phyloP scores from a whole-genome alignment of 2,888 invertebrate genomes.

The Phrixothrix hirtus region DNA sequence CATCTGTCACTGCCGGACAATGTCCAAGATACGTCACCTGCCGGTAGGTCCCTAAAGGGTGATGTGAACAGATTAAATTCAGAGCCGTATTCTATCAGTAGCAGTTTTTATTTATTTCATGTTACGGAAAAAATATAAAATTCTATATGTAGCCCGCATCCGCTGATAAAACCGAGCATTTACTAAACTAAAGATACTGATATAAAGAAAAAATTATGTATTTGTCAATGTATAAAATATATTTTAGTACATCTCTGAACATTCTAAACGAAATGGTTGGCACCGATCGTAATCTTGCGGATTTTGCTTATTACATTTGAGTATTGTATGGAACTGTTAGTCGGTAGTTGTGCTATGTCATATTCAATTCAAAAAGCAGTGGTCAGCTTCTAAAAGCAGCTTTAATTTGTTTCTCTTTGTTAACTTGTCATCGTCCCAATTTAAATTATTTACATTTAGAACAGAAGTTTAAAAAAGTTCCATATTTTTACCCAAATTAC shows the following conservation, averaged over 20 bases:
- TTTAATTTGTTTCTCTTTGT: slow-evolving; percentile 19
- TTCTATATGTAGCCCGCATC: no score
- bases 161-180: no score
- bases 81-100: slow-evolving; percentile 20
- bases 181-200: no score
- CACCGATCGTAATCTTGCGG: slow-evolving; percentile 49
- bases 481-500: no score
- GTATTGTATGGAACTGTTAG: slow-evolving; percentile 44
- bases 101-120: no score
- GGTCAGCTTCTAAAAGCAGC: slow-evolving; percentile 15
- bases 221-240: no score
- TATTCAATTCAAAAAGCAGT: slow-evolving; percentile 21
- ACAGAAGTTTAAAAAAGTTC: no score
- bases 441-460: slow-evolving; percentile 2
- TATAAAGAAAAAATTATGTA: no score
- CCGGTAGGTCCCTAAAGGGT: slow-evolving; percentile 35
- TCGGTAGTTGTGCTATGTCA: slow-evolving; percentile 34
- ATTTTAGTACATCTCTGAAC: slow-evolving; percentile 34
- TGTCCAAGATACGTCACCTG: slow-evolving; percentile 52
- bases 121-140: no score
- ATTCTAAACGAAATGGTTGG: slow-evolving; percentile 37
- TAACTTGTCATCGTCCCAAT: slow-evolving; percentile 15
- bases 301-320: slow-evolving; percentile 46
- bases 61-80: slow-evolving; percentile 27
- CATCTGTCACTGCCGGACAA: slow-evolving; percentile 51